Evolutionary conservation across 2,888 invertebrate genomes (phyloP).

Genomic region (Meloe dianella): DNA sequence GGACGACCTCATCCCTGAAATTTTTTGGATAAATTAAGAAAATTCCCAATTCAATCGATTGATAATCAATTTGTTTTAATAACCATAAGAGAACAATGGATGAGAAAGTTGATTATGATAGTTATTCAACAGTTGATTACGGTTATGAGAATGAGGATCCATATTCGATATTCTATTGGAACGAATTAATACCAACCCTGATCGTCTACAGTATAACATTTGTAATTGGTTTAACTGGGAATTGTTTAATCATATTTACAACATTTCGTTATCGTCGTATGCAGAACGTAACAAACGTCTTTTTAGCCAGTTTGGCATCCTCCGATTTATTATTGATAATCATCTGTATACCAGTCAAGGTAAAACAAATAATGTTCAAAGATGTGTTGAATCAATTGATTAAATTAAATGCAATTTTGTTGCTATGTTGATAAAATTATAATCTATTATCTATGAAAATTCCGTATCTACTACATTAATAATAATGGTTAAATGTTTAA

Average conservation of each 20-base stretch:
- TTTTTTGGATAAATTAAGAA: neutral
- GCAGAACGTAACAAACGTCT: slow-evolving; percentile 71
- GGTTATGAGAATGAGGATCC: slow-evolving; percentile 62
- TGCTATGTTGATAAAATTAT: slow-evolving; percentile 10
- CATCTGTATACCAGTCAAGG: slow-evolving; percentile 76
- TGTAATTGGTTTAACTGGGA: slow-evolving; percentile 67
- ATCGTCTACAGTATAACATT: slow-evolving; percentile 67
- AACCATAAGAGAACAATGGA: slow-evolving; percentile 15
- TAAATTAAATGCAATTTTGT: slow-evolving; percentile 1
- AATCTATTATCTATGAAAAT: slow-evolving; percentile 23
- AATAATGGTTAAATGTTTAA: slow-evolving; percentile 38
- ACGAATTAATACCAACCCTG: slow-evolving; percentile 64
- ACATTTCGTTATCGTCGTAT: slow-evolving; percentile 64
- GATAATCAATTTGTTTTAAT: slow-evolving; percentile 9
- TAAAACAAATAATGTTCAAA: slow-evolving; percentile 53
- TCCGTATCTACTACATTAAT: slow-evolving; percentile 32
- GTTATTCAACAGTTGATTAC: slow-evolving; percentile 45
- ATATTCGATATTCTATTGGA: slow-evolving; percentile 61
- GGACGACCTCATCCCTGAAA: neutral
- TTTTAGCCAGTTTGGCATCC: slow-evolving; percentile 71
- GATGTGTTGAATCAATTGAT: neutral
- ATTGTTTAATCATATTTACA: slow-evolving; percentile 65
- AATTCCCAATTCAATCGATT: slow-evolving; percentile 1
- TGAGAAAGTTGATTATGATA: slow-evolving; percentile 30
- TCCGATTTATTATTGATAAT: slow-evolving; percentile 73